phyloP scores from a whole-genome alignment of 2,113 vertebrate species.

The Phoenicopterus ruber region DNA sequence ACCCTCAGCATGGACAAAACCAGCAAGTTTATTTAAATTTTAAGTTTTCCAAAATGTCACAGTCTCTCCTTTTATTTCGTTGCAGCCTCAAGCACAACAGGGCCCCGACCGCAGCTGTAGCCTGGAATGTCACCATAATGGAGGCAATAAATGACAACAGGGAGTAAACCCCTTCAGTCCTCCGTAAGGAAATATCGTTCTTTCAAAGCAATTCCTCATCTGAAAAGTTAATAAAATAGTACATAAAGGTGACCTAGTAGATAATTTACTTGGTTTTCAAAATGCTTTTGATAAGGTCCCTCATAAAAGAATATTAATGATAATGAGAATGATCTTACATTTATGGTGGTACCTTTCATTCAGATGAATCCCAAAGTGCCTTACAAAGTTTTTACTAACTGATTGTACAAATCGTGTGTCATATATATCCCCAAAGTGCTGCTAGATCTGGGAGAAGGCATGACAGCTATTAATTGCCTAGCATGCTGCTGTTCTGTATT shows the following conservation, averaged over 20 bases:
- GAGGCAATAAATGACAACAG: neutral
- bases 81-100: neutral
- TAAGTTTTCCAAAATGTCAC: neutral
- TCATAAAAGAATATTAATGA: slow-evolving; percentile 62
- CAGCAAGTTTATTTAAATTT: neutral
- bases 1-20: neutral
- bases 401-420: slow-evolving; percentile 47
- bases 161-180: neutral
- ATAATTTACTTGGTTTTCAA: slow-evolving; percentile 48
- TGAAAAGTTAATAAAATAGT: slow-evolving; percentile 56
- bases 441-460: neutral
- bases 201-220: neutral
- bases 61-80: neutral
- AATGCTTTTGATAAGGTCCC: slow-evolving; percentile 55
- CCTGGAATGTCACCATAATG: neutral
- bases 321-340: slow-evolving; percentile 53
- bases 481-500: neutral
- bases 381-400: slow-evolving; percentile 41
- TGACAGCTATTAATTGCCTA: slow-evolving; percentile 36
- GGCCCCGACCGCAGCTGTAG: neutral
- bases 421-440: neutral
- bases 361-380: slow-evolving; percentile 51
- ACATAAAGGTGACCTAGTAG: slow-evolving; percentile 50
- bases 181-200: neutral
- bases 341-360: slow-evolving; percentile 42